Evolutionary conservation across 1,140 invertebrate species (phyloP), one percentile per base, ranked within the genome.

Genomic region (Drosophila arizonae): DNA sequence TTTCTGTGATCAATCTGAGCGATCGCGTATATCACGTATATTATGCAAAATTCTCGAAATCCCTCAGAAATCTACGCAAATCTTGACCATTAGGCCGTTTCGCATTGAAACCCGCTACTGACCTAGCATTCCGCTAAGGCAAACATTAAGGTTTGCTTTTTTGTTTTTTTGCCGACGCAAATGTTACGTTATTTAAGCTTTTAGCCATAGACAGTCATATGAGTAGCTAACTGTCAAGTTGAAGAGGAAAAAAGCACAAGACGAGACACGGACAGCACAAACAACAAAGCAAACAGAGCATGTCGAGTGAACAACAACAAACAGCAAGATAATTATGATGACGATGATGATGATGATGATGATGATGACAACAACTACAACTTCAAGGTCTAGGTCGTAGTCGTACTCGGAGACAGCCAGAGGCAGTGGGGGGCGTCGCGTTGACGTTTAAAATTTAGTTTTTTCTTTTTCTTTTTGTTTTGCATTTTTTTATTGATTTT

Each of bases 371-470:
- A 50, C 28, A 48, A 55, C 60, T 36, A 28, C 46, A 55, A 55
- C 39, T 43, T 55, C 36, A 45, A 41, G 58, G 45, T 74, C 82
- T 87, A 87, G 82, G 82, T 87, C 82, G 87, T 87, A 82, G 82
- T 87, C 79, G 78, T 54, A 71, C 57, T 55, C 54, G 50, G 51
- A 66, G 66, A 41, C 74, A 73, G 55, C 45, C 15, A 56, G 43
- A 67, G 57, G 46, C 56, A 26, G 45, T 30, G 55, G 45, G 33
- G 63, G 48, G 71, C 21, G 28, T 39, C 36, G 43, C 77, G 81
- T 81, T 86, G 77, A 81, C 68, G 56, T 58, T 76, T 70, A 70
- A 68, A 61, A 73, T 71, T 82, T 60, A 39, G 72, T 79, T 55
- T 13, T 54, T 58, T 43, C 41, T 52, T 4, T 17, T n/a, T 17